These are phyloP conservation scores for Armadillidium nasatum DNA, from an alignment of 1,140 invertebrate species.

Conservation along the genomic window DNA sequence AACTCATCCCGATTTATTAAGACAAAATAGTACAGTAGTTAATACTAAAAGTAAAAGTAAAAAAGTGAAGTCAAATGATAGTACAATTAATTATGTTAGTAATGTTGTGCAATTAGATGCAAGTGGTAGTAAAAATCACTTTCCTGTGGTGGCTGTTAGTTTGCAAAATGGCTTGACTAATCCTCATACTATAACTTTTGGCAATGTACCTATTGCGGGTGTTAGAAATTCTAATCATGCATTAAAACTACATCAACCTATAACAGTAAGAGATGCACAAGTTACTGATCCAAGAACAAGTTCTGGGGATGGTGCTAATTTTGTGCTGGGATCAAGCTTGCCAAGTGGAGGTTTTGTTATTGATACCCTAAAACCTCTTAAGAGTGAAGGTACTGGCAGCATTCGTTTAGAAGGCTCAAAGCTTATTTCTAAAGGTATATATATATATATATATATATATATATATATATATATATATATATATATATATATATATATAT, in stretches of 20 bases:
- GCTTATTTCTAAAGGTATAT: conserved; percentile 34
- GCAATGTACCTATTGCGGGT: conserved; percentile 42
- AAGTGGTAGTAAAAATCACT: conserved; percentile 43
- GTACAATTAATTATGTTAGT: conserved; percentile 41
- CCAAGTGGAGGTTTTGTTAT: conserved; percentile 37
- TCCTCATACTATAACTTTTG: conserved; percentile 38
- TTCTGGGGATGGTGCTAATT: conserved; percentile 31
- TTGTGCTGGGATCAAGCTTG: conserved; percentile 34
- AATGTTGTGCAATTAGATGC: conserved; percentile 42
- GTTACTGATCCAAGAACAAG: conserved; percentile 34
- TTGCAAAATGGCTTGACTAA: conserved; percentile 42
- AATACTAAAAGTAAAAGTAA: conserved; percentile 44
- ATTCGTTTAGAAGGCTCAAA: conserved; percentile 39
- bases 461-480: too few species aligned
- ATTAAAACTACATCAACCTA: conserved; percentile 39
- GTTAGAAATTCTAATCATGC: conserved; percentile 40
- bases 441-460: too few species aligned
- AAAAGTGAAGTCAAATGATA: conserved; percentile 42
- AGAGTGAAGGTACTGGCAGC: conserved; percentile 37
- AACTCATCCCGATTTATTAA: conserved; percentile 30
- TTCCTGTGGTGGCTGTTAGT: conserved; percentile 43
- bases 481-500: too few species aligned
- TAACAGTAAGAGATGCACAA: conserved; percentile 32
- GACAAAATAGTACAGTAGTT: conserved; percentile 34
- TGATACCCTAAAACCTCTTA: conserved; percentile 37